Evolutionary conservation across 2,888 invertebrate genomes (phyloP).

Genomic region (Aphodius granarius): DNA sequence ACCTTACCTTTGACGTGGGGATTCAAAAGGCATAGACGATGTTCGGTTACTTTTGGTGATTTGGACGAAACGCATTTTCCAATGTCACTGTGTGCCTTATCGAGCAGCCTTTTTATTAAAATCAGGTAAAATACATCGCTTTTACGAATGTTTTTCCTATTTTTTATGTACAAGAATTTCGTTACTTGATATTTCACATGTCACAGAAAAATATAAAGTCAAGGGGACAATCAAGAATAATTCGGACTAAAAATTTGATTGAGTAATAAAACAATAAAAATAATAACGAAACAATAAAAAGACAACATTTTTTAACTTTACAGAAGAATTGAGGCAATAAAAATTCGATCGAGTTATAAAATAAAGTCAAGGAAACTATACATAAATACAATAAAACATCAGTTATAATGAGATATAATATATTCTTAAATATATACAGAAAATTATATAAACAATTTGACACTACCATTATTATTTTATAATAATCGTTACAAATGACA

Average conservation of each 20-base stretch:
- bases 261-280: no score
- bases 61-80: not conserved
- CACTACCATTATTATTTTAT: conserved; percentile 13
- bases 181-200: not conserved
- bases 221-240: no score
- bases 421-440: conserved; percentile 28
- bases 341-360: no score
- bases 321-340: no score
- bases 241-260: no score
- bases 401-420: conserved; percentile 25
- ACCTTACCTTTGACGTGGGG: not conserved
- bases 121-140: not conserved
- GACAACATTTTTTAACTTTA: no score
- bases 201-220: no score
- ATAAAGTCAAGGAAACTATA: not conserved
- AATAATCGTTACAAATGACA: conserved; percentile 22
- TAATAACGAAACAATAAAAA: no score
- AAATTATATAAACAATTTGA: conserved; percentile 26
- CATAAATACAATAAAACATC: conserved; percentile 15
- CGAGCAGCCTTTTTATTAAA: not conserved
- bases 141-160: not conserved
- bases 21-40: not conserved
- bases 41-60: not conserved
- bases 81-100: not conserved
- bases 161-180: not conserved